Conservation (phyloP, 2,888 invertebrate species). For the Clitarchus hookeri region DNA sequence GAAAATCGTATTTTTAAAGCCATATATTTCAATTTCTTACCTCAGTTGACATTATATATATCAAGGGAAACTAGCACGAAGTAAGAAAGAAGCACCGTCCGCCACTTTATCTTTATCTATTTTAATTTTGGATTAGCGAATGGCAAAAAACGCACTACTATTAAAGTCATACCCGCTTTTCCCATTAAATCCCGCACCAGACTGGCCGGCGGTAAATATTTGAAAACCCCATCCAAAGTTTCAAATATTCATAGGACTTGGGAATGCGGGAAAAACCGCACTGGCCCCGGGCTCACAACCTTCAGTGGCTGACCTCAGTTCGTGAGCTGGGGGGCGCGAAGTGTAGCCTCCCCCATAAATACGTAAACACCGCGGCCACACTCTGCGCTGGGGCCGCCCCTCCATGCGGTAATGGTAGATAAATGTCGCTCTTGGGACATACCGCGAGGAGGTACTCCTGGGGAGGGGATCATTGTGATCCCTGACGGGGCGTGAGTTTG, state of each 20-base stretch:
- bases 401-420: not conserved
- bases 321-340: not conserved
- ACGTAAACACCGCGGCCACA: not conserved
- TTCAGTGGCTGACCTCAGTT: not conserved
- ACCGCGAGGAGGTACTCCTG: not conserved
- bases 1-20: too few species aligned
- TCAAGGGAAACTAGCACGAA: too few species aligned
- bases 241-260: not conserved
- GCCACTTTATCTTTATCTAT: too few species aligned
- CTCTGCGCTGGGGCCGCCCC: not conserved
- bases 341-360: not conserved
- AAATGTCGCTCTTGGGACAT: not conserved
- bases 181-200: not conserved
- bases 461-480: too few species aligned
- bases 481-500: too few species aligned
- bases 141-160: not conserved
- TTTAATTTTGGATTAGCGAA: not conserved
- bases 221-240: not conserved
- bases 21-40: too few species aligned
- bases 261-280: not conserved
- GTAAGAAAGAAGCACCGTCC: too few species aligned
- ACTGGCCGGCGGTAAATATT: not conserved
- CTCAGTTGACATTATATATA: too few species aligned
- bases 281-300: not conserved
- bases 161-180: not conserved